A percentile compares a stretch with the other conserved stretches of the same genome.
Conservation (phyloP, 2,797 vertebrate species). For the Gymnodraco acuticeps region DNA sequence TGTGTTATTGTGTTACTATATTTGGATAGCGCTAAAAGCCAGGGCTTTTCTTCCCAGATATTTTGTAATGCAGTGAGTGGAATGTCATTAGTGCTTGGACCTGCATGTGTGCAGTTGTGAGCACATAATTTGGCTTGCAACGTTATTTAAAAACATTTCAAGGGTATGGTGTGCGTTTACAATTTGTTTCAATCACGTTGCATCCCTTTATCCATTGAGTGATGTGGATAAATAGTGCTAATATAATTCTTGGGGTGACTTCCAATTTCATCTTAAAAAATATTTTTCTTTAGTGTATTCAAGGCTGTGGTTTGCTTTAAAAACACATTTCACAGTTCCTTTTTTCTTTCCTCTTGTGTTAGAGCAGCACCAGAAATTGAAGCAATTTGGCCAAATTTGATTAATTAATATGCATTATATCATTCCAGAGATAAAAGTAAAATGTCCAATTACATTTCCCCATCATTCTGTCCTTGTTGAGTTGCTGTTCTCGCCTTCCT, state of each 20-base stretch:
- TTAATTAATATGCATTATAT: slow-evolving; percentile 46
- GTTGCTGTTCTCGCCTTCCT: slow-evolving; percentile 5
- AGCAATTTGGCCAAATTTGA: slow-evolving; percentile 27
- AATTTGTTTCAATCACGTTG: slow-evolving; percentile 30
- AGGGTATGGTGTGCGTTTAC: slow-evolving; percentile 47
- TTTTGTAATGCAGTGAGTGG: slow-evolving; percentile 45
- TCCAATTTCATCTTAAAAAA: slow-evolving; percentile 35
- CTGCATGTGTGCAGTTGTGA: slow-evolving; percentile 18
- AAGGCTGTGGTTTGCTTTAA: slow-evolving; percentile 25
- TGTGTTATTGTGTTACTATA: slow-evolving; percentile 75
- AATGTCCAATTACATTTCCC: slow-evolving; percentile 50
- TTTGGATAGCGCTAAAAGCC: slow-evolving; percentile 71
- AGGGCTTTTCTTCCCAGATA: slow-evolving; percentile 45
- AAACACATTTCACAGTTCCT: slow-evolving; percentile 1
- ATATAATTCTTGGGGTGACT: slow-evolving; percentile 39
- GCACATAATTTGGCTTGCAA: slow-evolving; percentile 34
- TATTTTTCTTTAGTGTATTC: slow-evolving; percentile 32
- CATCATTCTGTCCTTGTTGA: slow-evolving; percentile 25
- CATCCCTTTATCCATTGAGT: slow-evolving; percentile 20
- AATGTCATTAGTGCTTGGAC: slow-evolving; percentile 64
- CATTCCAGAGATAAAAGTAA: slow-evolving; percentile 42
- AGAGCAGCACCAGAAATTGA: slow-evolving; percentile 24
- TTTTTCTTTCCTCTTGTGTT: slow-evolving; percentile 20
- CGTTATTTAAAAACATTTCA: slow-evolving; percentile 54
- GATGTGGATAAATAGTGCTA: slow-evolving; percentile 17